Conservation (phyloP, 2,113 vertebrate species). For the Leptobrachium leishanense region DNA sequence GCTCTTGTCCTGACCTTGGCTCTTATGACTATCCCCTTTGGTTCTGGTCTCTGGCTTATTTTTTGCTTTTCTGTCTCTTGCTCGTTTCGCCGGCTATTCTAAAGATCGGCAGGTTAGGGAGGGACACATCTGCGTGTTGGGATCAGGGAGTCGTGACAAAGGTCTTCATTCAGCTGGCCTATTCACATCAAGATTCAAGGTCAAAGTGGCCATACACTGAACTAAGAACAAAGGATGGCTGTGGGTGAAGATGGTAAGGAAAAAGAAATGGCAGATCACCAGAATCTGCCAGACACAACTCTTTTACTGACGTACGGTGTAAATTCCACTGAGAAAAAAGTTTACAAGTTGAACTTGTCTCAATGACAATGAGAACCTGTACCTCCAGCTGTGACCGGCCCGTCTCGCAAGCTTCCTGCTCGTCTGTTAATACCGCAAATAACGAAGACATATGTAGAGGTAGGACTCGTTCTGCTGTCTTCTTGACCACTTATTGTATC, state of each 20-base stretch:
- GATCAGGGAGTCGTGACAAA: no score
- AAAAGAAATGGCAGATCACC: background rate
- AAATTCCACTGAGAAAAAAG: background rate
- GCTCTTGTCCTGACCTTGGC: no score
- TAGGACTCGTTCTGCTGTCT: background rate
- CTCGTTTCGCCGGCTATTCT: no score
- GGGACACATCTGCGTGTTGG: no score
- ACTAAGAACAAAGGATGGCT: background rate
- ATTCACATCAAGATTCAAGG: background rate
- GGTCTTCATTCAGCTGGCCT: background rate
- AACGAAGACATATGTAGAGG: background rate
- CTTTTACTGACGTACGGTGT: background rate
- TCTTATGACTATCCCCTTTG: no score
- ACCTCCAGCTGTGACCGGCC: conserved; percentile 16
- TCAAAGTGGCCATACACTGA: background rate
- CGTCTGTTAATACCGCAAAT: conserved; percentile 7
- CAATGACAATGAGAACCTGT: conserved; percentile 9
- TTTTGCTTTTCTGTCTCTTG: no score
- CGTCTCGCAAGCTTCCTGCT: conserved; percentile 34
- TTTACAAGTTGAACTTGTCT: conserved; percentile 17
- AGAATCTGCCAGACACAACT: background rate
- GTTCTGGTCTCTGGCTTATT: no score
- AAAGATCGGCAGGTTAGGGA: no score
- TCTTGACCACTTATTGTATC: background rate
- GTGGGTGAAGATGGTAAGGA: background rate